Base-by-base conservation (phyloP, 2,113 vertebrate species). In the Bubalus kerabau region DNA sequence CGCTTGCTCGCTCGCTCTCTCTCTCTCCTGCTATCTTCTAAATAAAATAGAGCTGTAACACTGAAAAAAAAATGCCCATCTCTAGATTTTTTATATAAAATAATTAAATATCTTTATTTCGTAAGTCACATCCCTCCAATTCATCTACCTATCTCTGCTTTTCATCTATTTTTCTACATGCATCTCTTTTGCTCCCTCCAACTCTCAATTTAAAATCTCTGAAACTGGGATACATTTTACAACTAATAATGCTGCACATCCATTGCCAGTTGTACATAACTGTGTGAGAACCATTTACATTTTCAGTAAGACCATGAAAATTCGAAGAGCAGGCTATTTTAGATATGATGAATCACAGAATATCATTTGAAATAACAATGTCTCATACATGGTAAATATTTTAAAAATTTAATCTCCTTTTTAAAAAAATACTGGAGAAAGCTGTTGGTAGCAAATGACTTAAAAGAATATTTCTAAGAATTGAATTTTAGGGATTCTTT, bases 331-430 rank as follows among this genome's bases (percentile, higher is more conserved):
- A 94, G 48, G 56, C 46, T 59, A 87, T 74, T 95, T 94, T 86
- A 89, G 23, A 86, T 83, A 88, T 89, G 43, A 89, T 74, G 7
- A 90, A 80, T 87, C 60, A 74, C 0, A 88, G 46, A 88, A 30
- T 54, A 94, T 71, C 28, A 96, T 50, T 91, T 87, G 54, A 78
- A 56, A 93, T 94, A 21, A 93, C 43, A 94, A 36, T 78, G n/a
- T 32, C 36, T 52, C 19, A 10, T 85, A 89, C 60, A 48, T 93
- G 52, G 43, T 87, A 84, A 50, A 26, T 23, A 87, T 71, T 80
- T 92, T 21, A 6, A 95, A 94, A 76, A 59, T 87, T 32, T 89
- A 91, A 86, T 80, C 8, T 50, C 40, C 56, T 46, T 94, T 85
- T 93, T 1, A 26, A 67, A n/a, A 71, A 48, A 95, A 93, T 9